phyloP scores from a whole-genome alignment of 92 coral and sea anemone species.

The Porites lobata region DNA sequence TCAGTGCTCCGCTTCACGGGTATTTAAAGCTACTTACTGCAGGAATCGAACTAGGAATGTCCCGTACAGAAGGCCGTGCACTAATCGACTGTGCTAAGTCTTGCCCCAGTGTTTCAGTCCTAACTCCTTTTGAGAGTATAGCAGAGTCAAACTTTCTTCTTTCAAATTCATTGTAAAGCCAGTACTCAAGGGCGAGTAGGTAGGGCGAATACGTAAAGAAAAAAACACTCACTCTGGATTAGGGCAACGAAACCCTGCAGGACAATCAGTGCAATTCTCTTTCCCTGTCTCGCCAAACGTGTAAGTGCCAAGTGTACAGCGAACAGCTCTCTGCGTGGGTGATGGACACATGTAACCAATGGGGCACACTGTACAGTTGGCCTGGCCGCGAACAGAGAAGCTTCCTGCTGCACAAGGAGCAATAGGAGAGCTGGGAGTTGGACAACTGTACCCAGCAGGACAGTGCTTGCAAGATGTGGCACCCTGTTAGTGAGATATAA shows the following conservation, averaged over 20 bases:
- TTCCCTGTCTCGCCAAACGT: slow-evolving; percentile 82
- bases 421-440: slow-evolving; percentile 77
- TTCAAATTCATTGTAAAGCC: too few species aligned
- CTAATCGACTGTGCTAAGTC: too few species aligned
- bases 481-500: slow-evolving; percentile 56
- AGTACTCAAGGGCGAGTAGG: too few species aligned
- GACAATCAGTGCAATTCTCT: slow-evolving; percentile 85
- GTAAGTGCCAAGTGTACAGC: slow-evolving; percentile 90
- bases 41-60: too few species aligned
- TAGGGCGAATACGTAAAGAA: too few species aligned
- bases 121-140: too few species aligned
- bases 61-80: too few species aligned
- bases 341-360: slow-evolving; percentile 94
- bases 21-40: too few species aligned
- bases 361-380: slow-evolving; percentile 94
- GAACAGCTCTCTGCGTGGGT: slow-evolving; percentile 78
- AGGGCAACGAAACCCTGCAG: slow-evolving; percentile 85
- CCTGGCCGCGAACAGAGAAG: slow-evolving; percentile 85
- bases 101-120: too few species aligned
- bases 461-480: slow-evolving; percentile 90
- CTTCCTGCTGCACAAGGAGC: slow-evolving; percentile 75
- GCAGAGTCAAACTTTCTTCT: too few species aligned
- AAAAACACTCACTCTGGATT: slow-evolving; percentile 90
- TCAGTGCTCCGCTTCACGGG: too few species aligned
- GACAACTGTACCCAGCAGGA: slow-evolving; percentile 95